Evolutionary conservation across 2,113 vertebrate genomes (phyloP), one percentile per base, ranked within the genome.

Genomic region (Daboia siamensis): DNA sequence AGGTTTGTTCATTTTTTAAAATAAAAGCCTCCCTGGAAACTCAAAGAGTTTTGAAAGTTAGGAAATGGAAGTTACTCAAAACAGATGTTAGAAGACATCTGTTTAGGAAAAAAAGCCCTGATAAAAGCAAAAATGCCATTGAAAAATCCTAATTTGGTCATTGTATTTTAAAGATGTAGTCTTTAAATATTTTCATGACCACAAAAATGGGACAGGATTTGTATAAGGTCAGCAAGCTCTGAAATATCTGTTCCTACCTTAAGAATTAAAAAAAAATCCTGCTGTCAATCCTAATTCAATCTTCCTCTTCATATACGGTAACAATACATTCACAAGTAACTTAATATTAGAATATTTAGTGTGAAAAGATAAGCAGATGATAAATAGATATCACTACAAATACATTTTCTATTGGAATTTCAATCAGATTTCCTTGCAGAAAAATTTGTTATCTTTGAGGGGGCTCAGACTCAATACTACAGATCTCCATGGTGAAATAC

Each of bases 381-480:
- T 48, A 29, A 0, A 15, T 33, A 74, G n/a, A 74, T 33, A 74
- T 6, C 12, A 74, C 4, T 33, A 74, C 64, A 84, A 59, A 90
- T 0, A 23, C 90, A 24, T 56, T 3, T 0, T 26, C 15, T 89
- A 55, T 46, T 56, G 93, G 92, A 69, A 90, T 64, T 80, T 10
- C 64, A 12, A 39, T 51, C 0, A 9, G 80, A 29, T 57, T 90
- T 94, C 9, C 33, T 29, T 92, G 52, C 26, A 64, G 90, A 92
- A 94, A 5, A 9, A 74, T 93, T 87, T 29, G 55, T 85, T 6
- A n/a, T 54, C 90, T 90, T 86, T 90, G 86, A 11, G 5, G 0
- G 21, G 92, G 91, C 39, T 89, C 9, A 0, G 90, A 91, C 89
- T 46, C 90, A 91, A 52, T 26, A 91, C 56, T 33, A 92, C 87